phyloP scores from a whole-genome alignment of 2,113 vertebrate species.

The Bagarius yarrelli region DNA sequence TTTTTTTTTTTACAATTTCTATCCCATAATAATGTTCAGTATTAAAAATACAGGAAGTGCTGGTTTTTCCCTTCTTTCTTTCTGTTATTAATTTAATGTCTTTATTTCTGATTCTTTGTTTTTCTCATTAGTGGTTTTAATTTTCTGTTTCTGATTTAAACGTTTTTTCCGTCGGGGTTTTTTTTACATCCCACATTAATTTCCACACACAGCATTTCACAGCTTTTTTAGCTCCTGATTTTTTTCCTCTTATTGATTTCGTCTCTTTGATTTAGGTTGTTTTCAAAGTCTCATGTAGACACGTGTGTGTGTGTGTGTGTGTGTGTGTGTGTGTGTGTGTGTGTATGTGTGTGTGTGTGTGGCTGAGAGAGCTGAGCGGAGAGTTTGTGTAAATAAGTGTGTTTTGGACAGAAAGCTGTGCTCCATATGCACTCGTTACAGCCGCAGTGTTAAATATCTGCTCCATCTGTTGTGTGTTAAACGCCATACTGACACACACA shows the following conservation, averaged over 20 bases:
- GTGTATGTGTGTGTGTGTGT: not conserved
- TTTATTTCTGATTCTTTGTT: no score
- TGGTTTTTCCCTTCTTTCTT: not conserved
- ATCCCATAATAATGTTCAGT: not conserved
- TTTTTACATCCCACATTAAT: no score
- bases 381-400: not conserved
- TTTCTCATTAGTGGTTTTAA: not conserved
- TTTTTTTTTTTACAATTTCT: no score
- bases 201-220: no score
- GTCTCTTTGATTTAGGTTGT: no score
- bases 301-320: no score
- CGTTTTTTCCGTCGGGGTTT: not conserved
- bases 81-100: no score
- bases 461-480: constrained; percentile 13
- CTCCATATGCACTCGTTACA: constrained; percentile 7
- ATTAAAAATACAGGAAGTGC: not conserved
- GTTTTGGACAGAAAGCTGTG: not conserved
- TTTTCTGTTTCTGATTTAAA: not conserved
- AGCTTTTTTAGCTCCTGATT: no score
- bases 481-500: not conserved
- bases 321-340: no score
- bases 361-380: not conserved
- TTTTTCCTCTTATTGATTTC: no score
- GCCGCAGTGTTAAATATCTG: constrained; percentile 7
- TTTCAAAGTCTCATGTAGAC: no score